Evolutionary conservation across 2,113 vertebrate genomes (phyloP), one percentile per base, ranked within the genome.

Genomic region (Toxotes chatareus): DNA sequence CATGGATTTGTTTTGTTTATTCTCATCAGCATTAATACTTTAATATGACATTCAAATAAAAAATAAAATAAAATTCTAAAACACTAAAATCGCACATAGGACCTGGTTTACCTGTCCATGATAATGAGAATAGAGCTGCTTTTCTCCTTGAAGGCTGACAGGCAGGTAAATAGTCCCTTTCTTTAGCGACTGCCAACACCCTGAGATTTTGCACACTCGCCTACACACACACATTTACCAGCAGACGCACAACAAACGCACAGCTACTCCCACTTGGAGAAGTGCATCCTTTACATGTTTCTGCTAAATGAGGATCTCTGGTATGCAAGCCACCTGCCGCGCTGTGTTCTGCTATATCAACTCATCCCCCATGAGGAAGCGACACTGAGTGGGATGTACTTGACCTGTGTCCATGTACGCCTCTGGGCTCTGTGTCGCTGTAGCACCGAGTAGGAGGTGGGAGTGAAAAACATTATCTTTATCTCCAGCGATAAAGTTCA

Each of bases 231-330:
- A 63, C 55, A 60, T 27, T 23, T 1, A 44, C 21, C 9, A n/a
- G 11, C 36, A 69, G 40, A 55, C 34, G 46, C 70, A 23, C 46
- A 59, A 60, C 53, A 73, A 63, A 84, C 14, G 36, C 27, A n/a
- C 27, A 44, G 7, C 44, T 16, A 83, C 80, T 74, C 44, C 34
- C 60, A 73, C 69, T 53, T 21, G 3, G 57, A 66, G 74, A 66
- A 60, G 27, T 57, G 42, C 65, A 57, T 71, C 79, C 44, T 77
- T 73, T 81, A 67, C 46, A 51, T 79, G 66, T 80, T 64, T 84
- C 63, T 89, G 83, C 87, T 86, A 88, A 92, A 93, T 87, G 80
- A 89, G 78, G 68, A 82, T 83, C 69, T 85, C 63, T 81, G 78
- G 42, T 80, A 89, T 91, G 86, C 67, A 21, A 83, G 85, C 89